Evolutionary conservation across 2,113 vertebrate genomes (phyloP), one percentile per base, ranked within the genome.

Genomic region (Zapus hudsonius): DNA sequence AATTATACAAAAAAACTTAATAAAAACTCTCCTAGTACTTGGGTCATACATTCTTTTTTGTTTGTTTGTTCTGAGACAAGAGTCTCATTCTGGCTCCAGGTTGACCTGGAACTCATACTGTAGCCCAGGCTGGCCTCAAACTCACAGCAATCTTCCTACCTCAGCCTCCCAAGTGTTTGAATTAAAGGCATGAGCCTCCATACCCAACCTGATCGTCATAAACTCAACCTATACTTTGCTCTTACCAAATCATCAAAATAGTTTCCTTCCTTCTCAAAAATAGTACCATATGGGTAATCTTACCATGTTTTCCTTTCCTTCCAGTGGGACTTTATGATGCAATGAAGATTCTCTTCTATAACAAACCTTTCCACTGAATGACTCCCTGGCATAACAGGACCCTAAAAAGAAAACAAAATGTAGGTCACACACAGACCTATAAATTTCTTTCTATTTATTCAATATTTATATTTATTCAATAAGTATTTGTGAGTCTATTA

Each of bases 301-400:
- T 98, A 99, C 99, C 99, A 99, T 73, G 98, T 99, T 92, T 99
- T 99, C 95, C 99, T 99, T 97, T 99, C 99, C 85, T 95, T 99
- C 99, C 99, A 99, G 98, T 99, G 99, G 70, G 99, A 99, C 93
- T 99, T 99, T 94, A 99, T 99, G 96, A 99, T 99, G 95, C 98
- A 99, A 91, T 99, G 99, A 84, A 99, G 99, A 96, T 99, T 99
- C 96, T 99, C 99, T 94, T 99, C 99, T 67, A 99, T 99, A 59
- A 99, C 99, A 98, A 99, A 99, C 96, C 99, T 98, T 98, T 99
- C 99, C 76, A 99, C 99, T 2, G 99, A 99, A 96, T 99, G 99
- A 95, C 99, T 99, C 85, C 99, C 99, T 40, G 99, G 99, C 99
- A 99, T 99, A 47, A 99, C 99, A 25, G 99, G 99, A 79, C 99